Conservation (phyloP, 92 coral and sea anemone species). For the Phenganax stokvisi region DNA sequence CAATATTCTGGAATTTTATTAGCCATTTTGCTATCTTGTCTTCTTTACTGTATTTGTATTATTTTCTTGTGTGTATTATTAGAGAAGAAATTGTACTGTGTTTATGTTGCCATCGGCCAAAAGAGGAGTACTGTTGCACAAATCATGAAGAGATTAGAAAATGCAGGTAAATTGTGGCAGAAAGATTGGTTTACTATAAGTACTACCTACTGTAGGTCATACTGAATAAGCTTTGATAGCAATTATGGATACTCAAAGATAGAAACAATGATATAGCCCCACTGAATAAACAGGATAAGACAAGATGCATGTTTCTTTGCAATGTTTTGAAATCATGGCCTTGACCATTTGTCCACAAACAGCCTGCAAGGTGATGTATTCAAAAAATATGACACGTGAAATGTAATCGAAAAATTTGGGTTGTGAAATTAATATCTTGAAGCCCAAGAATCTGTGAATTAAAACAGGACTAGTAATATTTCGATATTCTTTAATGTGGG, state of each 20-base stretch:
- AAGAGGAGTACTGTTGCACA: slow-evolving; percentile 99
- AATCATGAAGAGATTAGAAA: slow-evolving; percentile 78
- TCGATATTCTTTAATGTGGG: neutral
- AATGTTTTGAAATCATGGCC: no score
- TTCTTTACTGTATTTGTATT: neutral
- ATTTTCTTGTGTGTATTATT: neutral
- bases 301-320: no score
- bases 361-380: no score
- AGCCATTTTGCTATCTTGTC: neutral
- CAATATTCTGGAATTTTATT: neutral
- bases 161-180: slow-evolving; percentile 68
- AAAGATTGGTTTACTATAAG: neutral
- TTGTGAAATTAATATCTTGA: neutral
- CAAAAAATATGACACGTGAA: no score
- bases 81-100: slow-evolving; percentile 98
- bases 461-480: no score
- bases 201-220: neutral
- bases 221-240: neutral
- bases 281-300: no score
- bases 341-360: no score
- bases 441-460: neutral
- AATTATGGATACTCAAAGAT: neutral
- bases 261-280: no score
- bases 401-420: neutral
- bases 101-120: slow-evolving; percentile 99